Conservation (phyloP, 2,888 invertebrate genomes). For the Achlya flavicornis region DNA sequence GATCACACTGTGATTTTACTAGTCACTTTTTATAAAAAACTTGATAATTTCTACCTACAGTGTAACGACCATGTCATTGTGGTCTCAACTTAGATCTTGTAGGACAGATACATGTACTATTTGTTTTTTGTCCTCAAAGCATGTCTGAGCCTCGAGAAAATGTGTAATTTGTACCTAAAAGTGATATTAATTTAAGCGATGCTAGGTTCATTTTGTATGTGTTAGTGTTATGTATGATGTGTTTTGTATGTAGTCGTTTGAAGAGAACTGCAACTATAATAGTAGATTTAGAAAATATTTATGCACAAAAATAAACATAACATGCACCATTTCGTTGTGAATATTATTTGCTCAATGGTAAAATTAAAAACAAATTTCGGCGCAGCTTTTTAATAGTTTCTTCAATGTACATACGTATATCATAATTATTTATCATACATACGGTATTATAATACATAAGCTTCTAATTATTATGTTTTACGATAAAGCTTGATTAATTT, state of each 20-base stretch:
- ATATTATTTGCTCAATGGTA: constrained; percentile 68
- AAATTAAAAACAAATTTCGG: constrained; percentile 15
- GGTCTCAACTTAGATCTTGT: constrained; percentile 31
- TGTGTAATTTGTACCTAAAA: constrained; percentile 66
- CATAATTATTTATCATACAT: constrained; percentile 10
- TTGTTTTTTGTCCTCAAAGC: constrained; percentile 12
- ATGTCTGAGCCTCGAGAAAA: constrained; percentile 33
- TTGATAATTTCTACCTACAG: constrained; percentile 24
- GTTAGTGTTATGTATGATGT: constrained; percentile 44
- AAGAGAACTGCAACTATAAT: constrained; percentile 57
- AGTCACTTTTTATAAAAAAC: constrained; percentile 43
- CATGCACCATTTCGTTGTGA: constrained; percentile 26
- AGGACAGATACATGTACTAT: constrained; percentile 24
- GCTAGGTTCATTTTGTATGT: constrained; percentile 75
- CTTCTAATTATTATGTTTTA: constrained; percentile 18
- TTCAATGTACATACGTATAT: constrained; percentile 13
- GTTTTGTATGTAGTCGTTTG: constrained; percentile 40
- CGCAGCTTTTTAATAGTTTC: constrained; percentile 38
- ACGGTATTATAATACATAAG: constrained; percentile 3
- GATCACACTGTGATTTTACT: constrained; percentile 55
- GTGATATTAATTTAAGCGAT: constrained; percentile 82
- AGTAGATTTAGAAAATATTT: constrained; percentile 40
- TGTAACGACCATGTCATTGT: constrained; percentile 41
- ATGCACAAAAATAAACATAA: constrained; percentile 36
- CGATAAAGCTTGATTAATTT: constrained; percentile 27